phyloP scores from a whole-genome alignment of 2,888 invertebrate species.

The Drosophila neonasuta region DNA sequence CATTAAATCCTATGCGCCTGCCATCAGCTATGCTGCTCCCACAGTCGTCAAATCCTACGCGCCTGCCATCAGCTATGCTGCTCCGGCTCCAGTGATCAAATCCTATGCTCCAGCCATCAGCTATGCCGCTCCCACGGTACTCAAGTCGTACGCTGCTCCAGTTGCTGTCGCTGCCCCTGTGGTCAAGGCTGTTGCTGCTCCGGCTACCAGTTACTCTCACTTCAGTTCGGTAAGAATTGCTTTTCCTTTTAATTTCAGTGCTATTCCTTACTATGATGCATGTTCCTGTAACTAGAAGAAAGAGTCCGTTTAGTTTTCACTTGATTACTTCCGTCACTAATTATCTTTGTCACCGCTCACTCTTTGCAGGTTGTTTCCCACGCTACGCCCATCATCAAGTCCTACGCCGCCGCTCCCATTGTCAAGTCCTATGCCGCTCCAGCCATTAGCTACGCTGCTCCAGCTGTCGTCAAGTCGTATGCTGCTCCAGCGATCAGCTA shows the following conservation, averaged over 20 bases:
- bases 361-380: slow-evolving; percentile 71
- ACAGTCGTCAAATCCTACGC: slow-evolving; percentile 57
- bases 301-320: too few relatives aligned
- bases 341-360: background rate
- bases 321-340: background rate
- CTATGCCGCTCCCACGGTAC: slow-evolving; percentile 65
- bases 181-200: slow-evolving; percentile 53
- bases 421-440: slow-evolving; percentile 69
- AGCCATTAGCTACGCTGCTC: slow-evolving; percentile 64
- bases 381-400: slow-evolving; percentile 70
- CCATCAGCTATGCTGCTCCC: slow-evolving; percentile 53
- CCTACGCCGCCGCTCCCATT: slow-evolving; percentile 55
- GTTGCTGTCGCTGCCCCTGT: slow-evolving; percentile 62
- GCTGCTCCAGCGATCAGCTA: slow-evolving; percentile 74
- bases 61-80: slow-evolving; percentile 67
- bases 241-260: too few relatives aligned
- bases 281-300: too few relatives aligned
- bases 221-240: slow-evolving; percentile 82
- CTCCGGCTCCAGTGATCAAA: slow-evolving; percentile 53
- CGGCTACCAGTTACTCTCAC: slow-evolving; percentile 85
- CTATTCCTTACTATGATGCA: too few relatives aligned
- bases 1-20: slow-evolving; percentile 61
- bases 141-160: slow-evolving; percentile 43
- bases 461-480: slow-evolving; percentile 63
- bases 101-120: slow-evolving; percentile 71